Conservation (phyloP, 2,113 vertebrate species). For the Odontophorus gujanensis region DNA sequence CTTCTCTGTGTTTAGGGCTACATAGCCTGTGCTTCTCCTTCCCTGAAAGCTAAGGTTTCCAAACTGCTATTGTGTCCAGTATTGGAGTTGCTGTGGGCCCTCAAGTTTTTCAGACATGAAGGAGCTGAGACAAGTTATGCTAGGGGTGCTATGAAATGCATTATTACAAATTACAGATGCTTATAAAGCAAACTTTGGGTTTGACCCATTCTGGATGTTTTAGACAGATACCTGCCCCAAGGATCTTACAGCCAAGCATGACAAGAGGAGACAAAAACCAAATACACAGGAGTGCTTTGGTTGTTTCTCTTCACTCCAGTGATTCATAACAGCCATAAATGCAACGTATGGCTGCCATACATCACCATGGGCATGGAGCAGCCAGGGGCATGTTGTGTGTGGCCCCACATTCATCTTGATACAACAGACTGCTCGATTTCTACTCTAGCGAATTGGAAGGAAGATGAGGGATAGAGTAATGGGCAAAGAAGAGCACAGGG, state of each 20-base stretch:
- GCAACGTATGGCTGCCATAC: neutral
- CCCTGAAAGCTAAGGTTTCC: neutral
- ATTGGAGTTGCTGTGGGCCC: neutral
- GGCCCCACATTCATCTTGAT: accelerated
- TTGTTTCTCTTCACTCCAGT: neutral
- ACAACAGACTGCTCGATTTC: neutral
- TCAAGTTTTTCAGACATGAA: neutral
- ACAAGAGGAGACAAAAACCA: neutral
- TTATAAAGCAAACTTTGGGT: neutral
- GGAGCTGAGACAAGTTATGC: neutral
- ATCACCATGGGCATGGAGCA: neutral
- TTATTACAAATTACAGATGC: too few species aligned
- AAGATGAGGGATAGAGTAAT: neutral
- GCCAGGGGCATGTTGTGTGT: accelerated
- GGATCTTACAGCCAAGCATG: neutral
- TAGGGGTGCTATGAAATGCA: neutral
- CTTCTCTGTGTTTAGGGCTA: neutral
- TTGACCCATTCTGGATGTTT: neutral
- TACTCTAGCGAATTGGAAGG: neutral
- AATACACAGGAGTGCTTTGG: accelerated
- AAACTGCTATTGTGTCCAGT: accelerated
- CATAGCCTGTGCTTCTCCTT: neutral
- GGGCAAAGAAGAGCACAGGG: neutral
- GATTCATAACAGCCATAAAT: neutral
- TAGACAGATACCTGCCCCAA: neutral